Evolutionary conservation across 2,797 vertebrate species (phyloP).

Genomic region (Lithobates sylvaticus): DNA sequence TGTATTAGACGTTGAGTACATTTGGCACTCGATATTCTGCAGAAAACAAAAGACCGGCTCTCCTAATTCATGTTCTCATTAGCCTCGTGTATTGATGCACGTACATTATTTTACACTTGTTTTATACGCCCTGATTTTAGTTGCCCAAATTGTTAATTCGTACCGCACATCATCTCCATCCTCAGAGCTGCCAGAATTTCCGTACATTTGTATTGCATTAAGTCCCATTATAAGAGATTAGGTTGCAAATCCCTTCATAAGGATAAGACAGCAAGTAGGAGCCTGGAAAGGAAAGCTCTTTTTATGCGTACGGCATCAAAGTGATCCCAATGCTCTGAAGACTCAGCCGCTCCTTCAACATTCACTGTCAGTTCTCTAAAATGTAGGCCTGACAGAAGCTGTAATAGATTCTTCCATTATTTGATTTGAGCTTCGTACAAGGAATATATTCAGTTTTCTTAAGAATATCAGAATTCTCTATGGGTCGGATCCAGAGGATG

Average conservation of each 20-base stretch:
- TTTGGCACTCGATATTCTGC: neutral
- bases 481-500: neutral
- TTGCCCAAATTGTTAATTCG: constrained; percentile 31
- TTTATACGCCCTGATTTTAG: constrained; percentile 11
- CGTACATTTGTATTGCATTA: constrained; percentile 42
- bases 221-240: constrained; percentile 61
- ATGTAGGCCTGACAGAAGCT: constrained; percentile 26
- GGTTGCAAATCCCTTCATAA: constrained; percentile 50
- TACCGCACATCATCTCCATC: constrained; percentile 51
- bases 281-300: constrained; percentile 49
- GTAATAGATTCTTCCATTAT: constrained; percentile 37
- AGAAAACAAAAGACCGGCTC: constrained; percentile 4
- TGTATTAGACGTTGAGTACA: neutral
- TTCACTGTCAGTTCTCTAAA: constrained; percentile 19
- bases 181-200: constrained; percentile 47
- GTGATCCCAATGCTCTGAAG: constrained; percentile 49
- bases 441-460: constrained; percentile 4
- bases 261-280: constrained; percentile 55
- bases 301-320: constrained; percentile 53
- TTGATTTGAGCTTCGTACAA: constrained; percentile 3
- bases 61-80: constrained; percentile 26
- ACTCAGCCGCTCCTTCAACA: constrained; percentile 6
- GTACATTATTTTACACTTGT: constrained; percentile 35
- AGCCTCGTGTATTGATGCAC: constrained; percentile 16
- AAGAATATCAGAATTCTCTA: constrained; percentile 21